Evolutionary conservation across 2,113 vertebrate species (phyloP).

Genomic region (Sarotherodon lohbergeri): DNA sequence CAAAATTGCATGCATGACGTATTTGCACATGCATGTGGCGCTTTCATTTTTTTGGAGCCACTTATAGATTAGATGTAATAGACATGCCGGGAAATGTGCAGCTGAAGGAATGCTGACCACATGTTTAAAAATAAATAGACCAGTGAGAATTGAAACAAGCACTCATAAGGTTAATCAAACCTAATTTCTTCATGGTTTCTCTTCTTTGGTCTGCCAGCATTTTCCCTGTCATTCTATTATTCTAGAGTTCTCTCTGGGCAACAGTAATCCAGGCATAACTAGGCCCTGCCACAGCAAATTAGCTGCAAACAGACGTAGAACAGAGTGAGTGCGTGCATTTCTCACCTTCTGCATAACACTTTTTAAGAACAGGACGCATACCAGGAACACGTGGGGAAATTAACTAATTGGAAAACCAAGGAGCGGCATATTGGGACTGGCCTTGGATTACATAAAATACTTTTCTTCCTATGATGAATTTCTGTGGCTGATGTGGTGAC

Average conservation of each 20-base stretch:
- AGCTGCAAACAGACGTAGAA: conserved; percentile 42
- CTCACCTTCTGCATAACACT: conserved; percentile 43
- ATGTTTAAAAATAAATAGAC: conserved; percentile 78
- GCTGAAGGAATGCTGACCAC: conserved; percentile 75
- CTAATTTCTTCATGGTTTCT: conserved; percentile 67
- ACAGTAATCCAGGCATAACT: conserved; percentile 63
- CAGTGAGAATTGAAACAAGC: conserved; percentile 73
- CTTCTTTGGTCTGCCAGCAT: conserved; percentile 47
- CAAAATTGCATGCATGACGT: conserved; percentile 64
- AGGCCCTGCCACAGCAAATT: conserved; percentile 62
- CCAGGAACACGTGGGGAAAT: conserved; percentile 26
- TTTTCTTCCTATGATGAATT: conserved; percentile 15
- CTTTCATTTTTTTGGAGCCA: conserved; percentile 40
- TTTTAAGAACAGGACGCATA: conserved; percentile 9
- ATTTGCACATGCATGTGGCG: conserved; percentile 36
- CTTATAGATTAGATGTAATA: conserved; percentile 75
- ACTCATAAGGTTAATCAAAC: conserved; percentile 74
- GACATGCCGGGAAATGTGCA: conserved; percentile 76
- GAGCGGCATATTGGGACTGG: not conserved
- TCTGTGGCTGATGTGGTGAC: not conserved
- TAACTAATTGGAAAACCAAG: conserved; percentile 44
- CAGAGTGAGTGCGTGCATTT: conserved; percentile 49
- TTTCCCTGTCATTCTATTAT: conserved; percentile 67
- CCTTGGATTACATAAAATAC: conserved; percentile 18
- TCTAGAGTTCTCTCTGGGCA: conserved; percentile 57